These are phyloP conservation scores for Hemibates koningsi DNA, from an alignment of 2,113 vertebrate genomes.

Conservation along the genomic window DNA sequence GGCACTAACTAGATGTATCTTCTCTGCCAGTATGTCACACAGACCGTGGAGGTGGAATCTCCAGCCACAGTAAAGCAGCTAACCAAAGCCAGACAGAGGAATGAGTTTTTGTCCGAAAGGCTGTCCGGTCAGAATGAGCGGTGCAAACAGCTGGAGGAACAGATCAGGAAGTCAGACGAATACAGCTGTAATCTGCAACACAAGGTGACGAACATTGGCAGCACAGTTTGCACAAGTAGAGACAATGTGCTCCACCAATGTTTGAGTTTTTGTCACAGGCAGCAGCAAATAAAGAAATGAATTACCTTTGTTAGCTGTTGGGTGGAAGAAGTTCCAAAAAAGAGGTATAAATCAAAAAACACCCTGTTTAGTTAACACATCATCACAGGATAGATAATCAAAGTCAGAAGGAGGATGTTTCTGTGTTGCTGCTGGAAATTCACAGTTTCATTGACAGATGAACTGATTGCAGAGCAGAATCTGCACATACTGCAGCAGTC, in stretches of 20 bases:
- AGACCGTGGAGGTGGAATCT: slow-evolving; percentile 75
- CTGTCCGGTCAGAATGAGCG: slow-evolving; percentile 66
- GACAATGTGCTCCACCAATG: neutral
- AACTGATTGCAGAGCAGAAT: slow-evolving; percentile 4
- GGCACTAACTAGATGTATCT: accelerated
- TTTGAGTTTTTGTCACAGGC: neutral
- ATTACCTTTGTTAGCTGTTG: neutral
- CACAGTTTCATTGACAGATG: slow-evolving; percentile 7
- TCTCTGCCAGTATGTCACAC: slow-evolving; percentile 66
- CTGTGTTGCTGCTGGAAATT: neutral
- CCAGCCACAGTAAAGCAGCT: slow-evolving; percentile 66
- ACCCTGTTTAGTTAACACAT: neutral
- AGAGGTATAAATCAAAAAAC: neutral
- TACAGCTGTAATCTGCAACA: slow-evolving; percentile 70
- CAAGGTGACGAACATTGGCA: slow-evolving; percentile 61
- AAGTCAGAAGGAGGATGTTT: neutral
- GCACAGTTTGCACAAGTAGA: accelerated
- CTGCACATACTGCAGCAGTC: neutral
- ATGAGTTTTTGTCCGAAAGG: slow-evolving; percentile 63
- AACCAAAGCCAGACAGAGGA: slow-evolving; percentile 66
- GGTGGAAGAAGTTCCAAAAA: neutral
- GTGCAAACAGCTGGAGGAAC: slow-evolving; percentile 73
- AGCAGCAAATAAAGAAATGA: neutral
- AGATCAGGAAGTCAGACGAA: slow-evolving; percentile 72
- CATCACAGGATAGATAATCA: neutral